phyloP scores from a whole-genome alignment of 2,888 invertebrate genomes.

The Silvanus unidentatus region DNA sequence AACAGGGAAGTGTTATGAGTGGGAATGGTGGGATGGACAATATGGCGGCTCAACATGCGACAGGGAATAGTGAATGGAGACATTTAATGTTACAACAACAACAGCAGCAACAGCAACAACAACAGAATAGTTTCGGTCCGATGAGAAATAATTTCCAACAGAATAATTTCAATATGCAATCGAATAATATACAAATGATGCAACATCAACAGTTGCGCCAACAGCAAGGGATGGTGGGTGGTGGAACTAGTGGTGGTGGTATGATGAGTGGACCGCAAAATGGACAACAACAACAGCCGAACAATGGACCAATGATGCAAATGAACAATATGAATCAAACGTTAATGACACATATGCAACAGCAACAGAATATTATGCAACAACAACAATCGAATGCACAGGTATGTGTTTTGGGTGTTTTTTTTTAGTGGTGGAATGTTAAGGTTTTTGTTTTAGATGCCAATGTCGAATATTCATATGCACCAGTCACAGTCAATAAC shows the following conservation, averaged over 20 bases:
- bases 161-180: conserved; percentile 39
- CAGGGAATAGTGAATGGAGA: conserved; percentile 55
- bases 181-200: conserved; percentile 43
- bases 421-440: background rate
- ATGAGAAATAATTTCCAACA: conserved; percentile 52
- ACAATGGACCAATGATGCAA: conserved; percentile 35
- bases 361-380: conserved; percentile 49
- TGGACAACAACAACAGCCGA: conserved; percentile 15
- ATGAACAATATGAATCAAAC: conserved; percentile 48
- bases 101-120: conserved; percentile 46
- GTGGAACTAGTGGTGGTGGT: conserved; percentile 36
- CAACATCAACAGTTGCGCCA: conserved; percentile 49
- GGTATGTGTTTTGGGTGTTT: conserved; percentile 32
- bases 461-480: conserved; percentile 63
- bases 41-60: conserved; percentile 48
- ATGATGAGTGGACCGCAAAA: conserved; percentile 11
- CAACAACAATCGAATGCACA: conserved; percentile 44
- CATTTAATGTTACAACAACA: conserved; percentile 59
- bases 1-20: conserved; percentile 48
- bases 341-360: conserved; percentile 49
- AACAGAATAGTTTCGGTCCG: conserved; percentile 43
- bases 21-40: conserved; percentile 46
- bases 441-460: conserved; percentile 45
- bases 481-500: conserved; percentile 62
- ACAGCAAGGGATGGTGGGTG: conserved; percentile 42